Conservation (phyloP, 2,797 vertebrate species). For the Lutra lutra region DNA sequence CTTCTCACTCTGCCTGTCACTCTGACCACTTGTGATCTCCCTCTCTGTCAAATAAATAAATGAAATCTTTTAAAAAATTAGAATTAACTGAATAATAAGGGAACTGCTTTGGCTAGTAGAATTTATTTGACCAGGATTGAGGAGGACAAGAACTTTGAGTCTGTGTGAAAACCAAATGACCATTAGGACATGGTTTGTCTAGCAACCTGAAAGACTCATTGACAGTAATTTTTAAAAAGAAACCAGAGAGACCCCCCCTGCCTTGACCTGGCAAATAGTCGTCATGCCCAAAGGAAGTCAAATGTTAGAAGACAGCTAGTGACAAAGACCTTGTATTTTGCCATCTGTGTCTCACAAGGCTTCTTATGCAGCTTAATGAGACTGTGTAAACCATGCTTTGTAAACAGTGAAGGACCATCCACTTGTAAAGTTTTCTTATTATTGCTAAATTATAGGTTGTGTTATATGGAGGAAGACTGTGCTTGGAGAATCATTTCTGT, state of each 20-base stretch:
- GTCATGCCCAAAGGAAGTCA: not conserved
- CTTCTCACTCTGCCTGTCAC: too few species aligned
- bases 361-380: slow-evolving; percentile 39
- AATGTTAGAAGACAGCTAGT: not conserved
- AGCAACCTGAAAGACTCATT: not conserved
- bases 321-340: slow-evolving; percentile 13
- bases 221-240: slow-evolving; percentile 1
- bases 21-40: too few species aligned
- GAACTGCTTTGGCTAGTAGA: not conserved
- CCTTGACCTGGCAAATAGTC: not conserved
- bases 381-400: slow-evolving; percentile 38
- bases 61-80: not conserved
- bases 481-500: slow-evolving; percentile 56
- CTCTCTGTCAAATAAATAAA: too few species aligned
- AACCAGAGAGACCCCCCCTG: not conserved
- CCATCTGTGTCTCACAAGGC: not conserved
- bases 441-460: slow-evolving; percentile 68
- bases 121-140: slow-evolving; percentile 8
- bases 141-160: slow-evolving; percentile 39
- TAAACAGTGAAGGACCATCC: slow-evolving; percentile 50
- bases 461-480: slow-evolving; percentile 49
- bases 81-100: not conserved
- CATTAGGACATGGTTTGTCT: not conserved
- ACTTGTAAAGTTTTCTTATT: slow-evolving; percentile 65
- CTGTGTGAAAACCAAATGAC: slow-evolving; percentile 12